Evolutionary conservation across 2,113 vertebrate genomes (phyloP).

Genomic region (Campylomormyrus tamandua): DNA sequence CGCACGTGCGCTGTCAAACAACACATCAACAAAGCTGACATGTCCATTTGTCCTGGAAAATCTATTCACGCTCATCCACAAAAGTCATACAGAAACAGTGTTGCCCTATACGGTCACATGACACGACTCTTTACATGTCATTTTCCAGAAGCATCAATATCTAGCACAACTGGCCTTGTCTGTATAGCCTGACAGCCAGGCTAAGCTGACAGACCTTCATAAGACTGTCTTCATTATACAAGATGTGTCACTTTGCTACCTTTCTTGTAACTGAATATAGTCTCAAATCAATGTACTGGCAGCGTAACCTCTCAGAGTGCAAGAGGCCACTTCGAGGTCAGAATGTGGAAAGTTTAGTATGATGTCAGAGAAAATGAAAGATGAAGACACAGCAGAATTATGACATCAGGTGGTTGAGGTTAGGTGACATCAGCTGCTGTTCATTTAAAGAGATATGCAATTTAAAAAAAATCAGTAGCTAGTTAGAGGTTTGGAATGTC

Average conservation of each 20-base stretch:
- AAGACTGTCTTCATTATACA: not conserved
- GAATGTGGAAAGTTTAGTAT: not conserved
- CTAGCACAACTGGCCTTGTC: not conserved
- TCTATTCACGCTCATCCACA: constrained; percentile 37
- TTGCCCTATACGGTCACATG: not conserved
- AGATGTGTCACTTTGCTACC: not conserved
- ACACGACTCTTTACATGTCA: not conserved
- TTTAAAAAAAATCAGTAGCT: not conserved
- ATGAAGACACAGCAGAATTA: not conserved
- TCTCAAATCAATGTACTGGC: not conserved
- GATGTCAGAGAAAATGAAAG: not conserved
- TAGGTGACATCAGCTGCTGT: not conserved
- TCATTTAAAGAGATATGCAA: not conserved
- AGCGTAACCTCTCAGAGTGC: not conserved
- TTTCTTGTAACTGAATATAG: not conserved
- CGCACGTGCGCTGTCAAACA: constrained; percentile 27
- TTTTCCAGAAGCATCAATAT: not conserved
- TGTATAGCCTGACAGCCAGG: not conserved
- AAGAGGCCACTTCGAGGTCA: not conserved
- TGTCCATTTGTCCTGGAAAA: constrained; percentile 20
- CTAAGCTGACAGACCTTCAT: constrained; percentile 10
- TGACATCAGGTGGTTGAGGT: not conserved
- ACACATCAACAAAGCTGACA: constrained; percentile 27
- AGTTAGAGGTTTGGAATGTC: not conserved
- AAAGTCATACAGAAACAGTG: not conserved